Evolutionary conservation across 2,797 vertebrate genomes (phyloP).

Genomic region (Cyprinodon diabolis): DNA sequence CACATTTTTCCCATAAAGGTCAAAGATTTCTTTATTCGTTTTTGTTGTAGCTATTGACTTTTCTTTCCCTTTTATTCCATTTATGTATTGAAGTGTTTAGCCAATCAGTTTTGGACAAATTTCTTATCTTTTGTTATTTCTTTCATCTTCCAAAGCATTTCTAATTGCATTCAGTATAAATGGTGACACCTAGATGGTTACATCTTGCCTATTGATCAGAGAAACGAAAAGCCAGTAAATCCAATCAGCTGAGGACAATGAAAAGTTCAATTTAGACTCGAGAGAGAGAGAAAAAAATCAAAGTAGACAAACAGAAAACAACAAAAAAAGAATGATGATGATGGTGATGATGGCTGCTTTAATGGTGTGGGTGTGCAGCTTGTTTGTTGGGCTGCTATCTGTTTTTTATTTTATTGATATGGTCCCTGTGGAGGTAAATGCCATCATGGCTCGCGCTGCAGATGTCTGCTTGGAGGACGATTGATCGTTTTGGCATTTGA

Average conservation of each 20-base stretch:
- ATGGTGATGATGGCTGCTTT: slow-evolving; percentile 12
- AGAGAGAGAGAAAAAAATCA: slow-evolving; percentile 12
- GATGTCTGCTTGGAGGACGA: slow-evolving; percentile 67
- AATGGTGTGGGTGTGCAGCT: slow-evolving; percentile 32
- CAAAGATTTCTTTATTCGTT: not conserved
- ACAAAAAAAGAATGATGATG: slow-evolving; percentile 10
- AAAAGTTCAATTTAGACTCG: slow-evolving; percentile 18
- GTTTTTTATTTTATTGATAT: slow-evolving; percentile 72
- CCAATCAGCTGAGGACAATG: slow-evolving; percentile 12
- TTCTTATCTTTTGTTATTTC: not conserved
- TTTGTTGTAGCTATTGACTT: not conserved
- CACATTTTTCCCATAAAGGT: not conserved
- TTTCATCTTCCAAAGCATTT: not conserved
- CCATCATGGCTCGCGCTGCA: slow-evolving; percentile 51
- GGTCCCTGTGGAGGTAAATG: slow-evolving; percentile 66
- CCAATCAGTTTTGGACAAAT: not conserved
- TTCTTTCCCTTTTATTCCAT: too few relatives aligned
- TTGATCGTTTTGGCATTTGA: slow-evolving; percentile 81
- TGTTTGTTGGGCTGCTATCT: slow-evolving; percentile 46
- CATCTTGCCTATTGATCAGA: not conserved
- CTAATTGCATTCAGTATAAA: not conserved
- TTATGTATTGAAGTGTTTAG: not conserved
- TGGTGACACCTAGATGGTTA: not conserved
- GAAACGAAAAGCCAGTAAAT: not conserved
- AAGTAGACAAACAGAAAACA: slow-evolving; percentile 10